Evolutionary conservation across 2,113 vertebrate species (phyloP), one percentile per base, ranked within the genome.

Genomic region (Cephalopholis sonnerati): DNA sequence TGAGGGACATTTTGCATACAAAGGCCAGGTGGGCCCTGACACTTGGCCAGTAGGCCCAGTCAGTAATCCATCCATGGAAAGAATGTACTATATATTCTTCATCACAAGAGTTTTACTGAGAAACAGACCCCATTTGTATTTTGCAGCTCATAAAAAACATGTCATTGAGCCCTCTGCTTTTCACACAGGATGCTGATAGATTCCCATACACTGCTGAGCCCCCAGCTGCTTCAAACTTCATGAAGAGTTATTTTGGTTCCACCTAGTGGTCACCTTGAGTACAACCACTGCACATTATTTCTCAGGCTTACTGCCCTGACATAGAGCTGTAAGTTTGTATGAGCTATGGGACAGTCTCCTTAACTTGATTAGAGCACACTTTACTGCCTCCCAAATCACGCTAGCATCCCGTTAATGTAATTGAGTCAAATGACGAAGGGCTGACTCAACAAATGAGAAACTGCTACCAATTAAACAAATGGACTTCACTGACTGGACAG

Each of bases 381-480:
- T 90, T 92, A 91, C 81, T 81, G 83, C 83, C 84, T 69, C 65
- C 64, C 84, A 89, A 91, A 90, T 83, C 77, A 83, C 58, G 77
- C 75, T 51, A 48, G 79, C 69, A 62, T 70, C n/a, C 87, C 32
- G 80, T 93, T 94, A 92, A 90, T 88, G 89, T 92, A 91, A 94
- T 92, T 93, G 83, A 81, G 75, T 71, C 20, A 87, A 89, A 86
- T 82, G 77, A 89, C 32, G 39, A 67, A 50, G 32, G 74, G 83
- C 87, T 87, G 89, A 94, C 86, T 92, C 89, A 74, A 89, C 89
- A 88, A 85, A 90, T 85, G 76, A 84, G 48, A 15, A 71, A 84
- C 66, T 65, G 77, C 29, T n/a, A 74, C 89, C 73, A 94, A 94
- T 94, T 93, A 90, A 86, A 90, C 63, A 93, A 93, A 95, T 94